Evolutionary conservation across 2,797 vertebrate genomes (phyloP).

Genomic region (Petrocephalus schoutedeni): DNA sequence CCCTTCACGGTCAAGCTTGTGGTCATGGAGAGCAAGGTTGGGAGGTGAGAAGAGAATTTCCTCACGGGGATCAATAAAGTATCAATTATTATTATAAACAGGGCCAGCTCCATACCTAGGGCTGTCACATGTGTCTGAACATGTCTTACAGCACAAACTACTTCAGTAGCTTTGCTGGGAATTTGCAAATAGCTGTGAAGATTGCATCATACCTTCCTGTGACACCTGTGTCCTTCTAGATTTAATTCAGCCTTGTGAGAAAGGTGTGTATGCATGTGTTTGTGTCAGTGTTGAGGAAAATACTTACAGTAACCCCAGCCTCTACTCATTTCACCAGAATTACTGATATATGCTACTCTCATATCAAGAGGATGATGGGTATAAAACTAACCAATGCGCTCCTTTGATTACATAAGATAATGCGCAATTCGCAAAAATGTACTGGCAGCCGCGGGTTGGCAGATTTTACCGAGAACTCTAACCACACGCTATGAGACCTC

Average conservation of each 20-base stretch:
- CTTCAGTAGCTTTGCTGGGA: not conserved
- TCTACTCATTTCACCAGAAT: not conserved
- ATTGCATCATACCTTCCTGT: not conserved
- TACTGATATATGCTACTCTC: not conserved
- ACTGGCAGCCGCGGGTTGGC: no score
- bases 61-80: no score
- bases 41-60: no score
- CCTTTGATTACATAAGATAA: not conserved
- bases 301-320: not conserved
- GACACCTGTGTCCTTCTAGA: not conserved
- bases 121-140: not conserved
- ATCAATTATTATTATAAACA: not conserved
- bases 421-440: not conserved
- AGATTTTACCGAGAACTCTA: no score
- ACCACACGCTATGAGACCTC: no score
- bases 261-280: not conserved
- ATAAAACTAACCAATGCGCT: no score
- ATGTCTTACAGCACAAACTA: not conserved
- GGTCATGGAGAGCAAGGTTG: no score
- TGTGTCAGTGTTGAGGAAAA: not conserved
- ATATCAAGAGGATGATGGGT: not conserved
- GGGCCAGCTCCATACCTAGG: not conserved
- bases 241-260: not conserved
- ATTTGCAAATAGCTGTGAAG: not conserved
- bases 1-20: no score